Evolutionary conservation across 1,140 invertebrate genomes (phyloP), one percentile per base, ranked within the genome.

Genomic region (Campoletis sonorensis): DNA sequence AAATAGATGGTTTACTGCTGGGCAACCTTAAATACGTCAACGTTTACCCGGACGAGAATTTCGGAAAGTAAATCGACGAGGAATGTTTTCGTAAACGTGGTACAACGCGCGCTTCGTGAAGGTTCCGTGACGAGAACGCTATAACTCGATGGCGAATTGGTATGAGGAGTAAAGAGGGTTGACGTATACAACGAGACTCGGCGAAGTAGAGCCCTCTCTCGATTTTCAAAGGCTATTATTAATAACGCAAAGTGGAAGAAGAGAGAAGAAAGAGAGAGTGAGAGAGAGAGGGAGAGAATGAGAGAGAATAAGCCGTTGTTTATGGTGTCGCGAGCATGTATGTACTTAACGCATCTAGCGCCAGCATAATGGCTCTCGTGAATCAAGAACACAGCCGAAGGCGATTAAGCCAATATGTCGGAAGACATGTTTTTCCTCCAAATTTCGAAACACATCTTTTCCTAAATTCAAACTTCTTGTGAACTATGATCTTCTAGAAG

Each of bases 11-110:
- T 91, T 91, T 90, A 91, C 90, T 87, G 67, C 90, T 87, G 67
- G 85, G 88, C 85, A 89, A 90, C 89, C 89, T 91, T 91, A 91
- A 91, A 91, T 88, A 91, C 89, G 88, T 91, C 89, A 91, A 90
- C 90, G 88, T 91, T 91, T 90, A 91, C 86, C 81, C 76, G 61
- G 11, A 86, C 84, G 85, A 83, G 86, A 88, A 91, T 91, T 90
- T 86, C 83, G 85, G 87, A 89, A 90, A 90, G 89, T 89, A 91
- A 91, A 91, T 90, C 89, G 89, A 91, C 86, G 88, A 83, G 87
- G 89, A 91, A 91, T 91, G 90, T 91, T 91, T 91, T 90, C 85
- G 75, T 86, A 89, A 87, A 89, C 88, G 87, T 30, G 40, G 79
- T 75, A 80, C 75, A 78, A 37, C 33, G 27, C 27, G 27, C 21